Evolutionary conservation across 2,113 vertebrate genomes (phyloP), one percentile per base, ranked within the genome.

Genomic region (Lamprologus tigripictilis): DNA sequence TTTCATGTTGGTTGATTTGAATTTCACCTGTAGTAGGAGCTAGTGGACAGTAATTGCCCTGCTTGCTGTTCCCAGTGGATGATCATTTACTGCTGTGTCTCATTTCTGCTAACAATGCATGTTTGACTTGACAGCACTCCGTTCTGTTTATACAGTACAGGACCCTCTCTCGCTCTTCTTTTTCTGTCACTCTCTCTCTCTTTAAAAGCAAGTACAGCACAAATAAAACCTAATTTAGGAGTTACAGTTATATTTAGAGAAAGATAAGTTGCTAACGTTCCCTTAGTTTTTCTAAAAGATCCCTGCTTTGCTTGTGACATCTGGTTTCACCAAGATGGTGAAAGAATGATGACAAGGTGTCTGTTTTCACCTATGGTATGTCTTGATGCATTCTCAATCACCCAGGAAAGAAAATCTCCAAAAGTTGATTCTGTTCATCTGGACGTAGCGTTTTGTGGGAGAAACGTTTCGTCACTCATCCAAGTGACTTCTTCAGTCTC

Each of bases 91-190:
- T 80, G 86, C 87, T 83, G 61, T 86, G 42, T 47, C 61, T 88
- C 81, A 35, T 6, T 87, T 89, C 79, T 93, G 93, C 92, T 92
- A 90, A 93, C 84, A 33, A 6, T 28, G 80, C 90, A 89, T 12
- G 21, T 80, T 89, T 76, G 73, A 79, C 51, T 28, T 66, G 54
- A 86, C n/a, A 37, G 81, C 71, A 35, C 33, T 26, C 76, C 61
- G 14, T 55, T 63, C 79, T 89, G 84, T 58, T 51, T 33, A 40
- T 83, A 78, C 81, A 86, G 17, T 19, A 4, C 6, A 9, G 26
- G 16, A 42, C 87, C 14, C 23, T 53, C 51, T 40, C 31, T 66
- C 21, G 53, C 16, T 40, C 28, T 31, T 47, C n/a, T 79, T 6
- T 78, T 21, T 35, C 47, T 73, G 4, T 63, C 58, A 35, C n/a